phyloP scores from a whole-genome alignment of 2,113 vertebrate species.

The Otolemur garnettii region DNA sequence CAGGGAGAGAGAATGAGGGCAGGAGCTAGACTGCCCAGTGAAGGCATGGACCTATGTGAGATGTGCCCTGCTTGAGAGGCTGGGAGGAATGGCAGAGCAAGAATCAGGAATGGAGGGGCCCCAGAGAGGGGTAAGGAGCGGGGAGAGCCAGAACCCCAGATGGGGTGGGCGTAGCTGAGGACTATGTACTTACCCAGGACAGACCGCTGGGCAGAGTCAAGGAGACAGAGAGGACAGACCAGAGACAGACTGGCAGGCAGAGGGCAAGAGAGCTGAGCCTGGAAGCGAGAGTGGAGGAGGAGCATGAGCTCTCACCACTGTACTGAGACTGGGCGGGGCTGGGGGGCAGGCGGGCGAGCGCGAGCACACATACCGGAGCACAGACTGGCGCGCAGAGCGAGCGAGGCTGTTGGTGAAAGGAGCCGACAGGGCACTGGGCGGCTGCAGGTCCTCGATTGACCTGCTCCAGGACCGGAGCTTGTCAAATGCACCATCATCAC shows the following conservation, averaged over 20 bases:
- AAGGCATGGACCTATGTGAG: neutral
- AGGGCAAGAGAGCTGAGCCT: conserved; percentile 85
- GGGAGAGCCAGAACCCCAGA: conserved; percentile 67
- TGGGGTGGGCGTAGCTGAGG: conserved; percentile 74
- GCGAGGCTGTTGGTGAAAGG: conserved; percentile 96
- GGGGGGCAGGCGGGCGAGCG: conserved; percentile 88
- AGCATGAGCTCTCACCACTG: conserved; percentile 73
- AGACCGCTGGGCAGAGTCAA: conserved; percentile 83
- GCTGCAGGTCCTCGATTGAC: conserved; percentile 99
- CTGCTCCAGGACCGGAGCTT: conserved; percentile 96
- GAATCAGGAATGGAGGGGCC: conserved; percentile 26
- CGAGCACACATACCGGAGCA: conserved; percentile 96
- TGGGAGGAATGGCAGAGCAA: conserved; percentile 11
- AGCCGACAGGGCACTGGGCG: conserved; percentile 89
- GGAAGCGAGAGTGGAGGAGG: conserved; percentile 81
- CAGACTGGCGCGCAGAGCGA: conserved; percentile 96
- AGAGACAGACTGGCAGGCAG: conserved; percentile 88
- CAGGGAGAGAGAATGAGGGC: conserved; percentile 28
- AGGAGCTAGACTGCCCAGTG: neutral
- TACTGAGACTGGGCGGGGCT: conserved; percentile 1
- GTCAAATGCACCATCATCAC: conserved; percentile 94
- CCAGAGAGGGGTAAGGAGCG: neutral
- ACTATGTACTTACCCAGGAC: conserved; percentile 82
- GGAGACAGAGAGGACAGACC: conserved; percentile 87
- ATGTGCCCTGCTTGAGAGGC: neutral